Evolutionary conservation across 35 echinoderm and acorn worm species (phyloP), one percentile per base, ranked within the genome.

Genomic region (Holothuria glaberrima): DNA sequence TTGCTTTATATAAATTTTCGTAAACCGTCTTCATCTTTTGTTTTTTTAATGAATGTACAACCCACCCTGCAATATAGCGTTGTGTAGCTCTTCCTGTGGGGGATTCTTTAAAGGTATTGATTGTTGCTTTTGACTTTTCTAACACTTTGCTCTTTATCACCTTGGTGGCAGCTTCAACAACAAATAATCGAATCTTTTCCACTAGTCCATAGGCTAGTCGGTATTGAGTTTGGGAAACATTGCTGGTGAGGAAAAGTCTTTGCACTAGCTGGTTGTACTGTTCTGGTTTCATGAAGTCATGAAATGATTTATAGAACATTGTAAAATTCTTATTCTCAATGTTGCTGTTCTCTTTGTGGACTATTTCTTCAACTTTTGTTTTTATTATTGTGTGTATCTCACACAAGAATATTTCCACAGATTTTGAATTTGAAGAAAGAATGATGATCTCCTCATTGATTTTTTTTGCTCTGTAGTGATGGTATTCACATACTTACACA

Each of bases 1-100:
- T n/a, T n/a, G 36, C 36, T 41, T 41, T 41, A 41, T 41, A 41
- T 41, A 41, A 41, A 7, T 7, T 7, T 4, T 41, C 7, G 36
- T 41, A 41, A 41, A 41, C 36, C 7, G 36, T 41, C 34, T 75
- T 36, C 25, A 19, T 75, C 71, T 75, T 75, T 21, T 75, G 35
- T 5, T 83, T 22, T 52, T 52, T 83, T 32, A n/a, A 45, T 58
- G 35, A n/a, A 21, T 14, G 29, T 3, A 83, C 79, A 83, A 28
- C 48, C 79, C 79, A 83, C 7, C 35, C 79, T 5, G 22, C 79
- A 54, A 83, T 83, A 57, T 83, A 83, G 5, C 79, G 21, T 9
- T 28, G 24, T 58, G 36, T 83, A 20, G 2, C 79, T 32, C 35
- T 22, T n/a, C 79, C 79, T 17, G 18, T 44, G 7, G 17, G 29